phyloP scores from a whole-genome alignment of 2,113 vertebrate genomes.

The Glaucomys volans region DNA sequence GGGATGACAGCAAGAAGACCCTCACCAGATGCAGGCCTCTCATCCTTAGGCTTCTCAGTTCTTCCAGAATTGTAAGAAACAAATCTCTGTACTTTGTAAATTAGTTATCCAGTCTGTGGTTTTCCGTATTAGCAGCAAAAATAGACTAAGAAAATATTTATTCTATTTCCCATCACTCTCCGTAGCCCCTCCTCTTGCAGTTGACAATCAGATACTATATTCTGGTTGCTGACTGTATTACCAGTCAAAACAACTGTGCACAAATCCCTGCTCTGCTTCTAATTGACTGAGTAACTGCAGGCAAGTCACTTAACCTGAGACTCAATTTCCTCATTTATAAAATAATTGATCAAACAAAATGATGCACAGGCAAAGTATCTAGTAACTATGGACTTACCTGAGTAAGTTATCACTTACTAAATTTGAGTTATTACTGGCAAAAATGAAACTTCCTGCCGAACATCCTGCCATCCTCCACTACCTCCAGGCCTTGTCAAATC shows the following conservation, averaged over 20 bases:
- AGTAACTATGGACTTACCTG: not conserved
- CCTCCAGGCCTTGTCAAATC: not conserved
- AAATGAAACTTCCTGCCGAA: slow-evolving; percentile 27
- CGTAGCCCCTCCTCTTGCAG: not conserved
- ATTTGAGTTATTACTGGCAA: not conserved
- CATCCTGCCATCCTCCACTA: not conserved
- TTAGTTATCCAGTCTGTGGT: not conserved
- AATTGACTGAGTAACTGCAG: not conserved
- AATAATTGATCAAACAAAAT: slow-evolving; percentile 49
- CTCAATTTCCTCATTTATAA: not conserved
- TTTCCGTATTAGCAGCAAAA: not conserved
- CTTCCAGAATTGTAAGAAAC: not conserved
- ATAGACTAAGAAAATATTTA: not conserved
- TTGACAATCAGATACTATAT: not conserved
- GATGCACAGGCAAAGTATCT: not conserved
- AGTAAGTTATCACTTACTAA: no score
- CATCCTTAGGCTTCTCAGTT: not conserved
- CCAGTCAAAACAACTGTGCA: not conserved
- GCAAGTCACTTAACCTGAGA: not conserved
- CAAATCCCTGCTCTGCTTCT: not conserved
- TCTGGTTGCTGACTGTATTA: not conserved
- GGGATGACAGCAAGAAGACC: not conserved
- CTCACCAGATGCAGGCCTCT: not conserved
- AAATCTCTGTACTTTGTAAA: not conserved
- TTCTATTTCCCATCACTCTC: not conserved